Percentiles rank a stretch among this genome's conserved stretches.
phyloP scores from a whole-genome alignment of 2,888 invertebrate genomes.

The Brachyptera risi region DNA sequence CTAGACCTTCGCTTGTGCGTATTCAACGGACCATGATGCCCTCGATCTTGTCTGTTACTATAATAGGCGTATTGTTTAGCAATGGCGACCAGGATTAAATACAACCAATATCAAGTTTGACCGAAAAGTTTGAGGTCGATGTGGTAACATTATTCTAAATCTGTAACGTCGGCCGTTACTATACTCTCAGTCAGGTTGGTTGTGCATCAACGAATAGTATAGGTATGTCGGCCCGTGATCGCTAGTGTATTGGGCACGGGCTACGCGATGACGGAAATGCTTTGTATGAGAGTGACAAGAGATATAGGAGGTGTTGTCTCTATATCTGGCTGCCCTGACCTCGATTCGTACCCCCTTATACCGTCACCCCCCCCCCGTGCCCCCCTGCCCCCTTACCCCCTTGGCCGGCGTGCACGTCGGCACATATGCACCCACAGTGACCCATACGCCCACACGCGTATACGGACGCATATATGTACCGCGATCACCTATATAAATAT shows the following conservation, averaged over 20 bases:
- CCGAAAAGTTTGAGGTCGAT: not conserved
- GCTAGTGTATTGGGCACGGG: no score
- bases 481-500: no score
- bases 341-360: not conserved
- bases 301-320: slow-evolving; percentile 8
- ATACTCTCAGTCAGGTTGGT: no score
- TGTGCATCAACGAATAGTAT: no score
- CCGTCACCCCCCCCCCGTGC: not conserved
- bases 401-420: not conserved
- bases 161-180: no score
- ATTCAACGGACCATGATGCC: no score
- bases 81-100: not conserved
- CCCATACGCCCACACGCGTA: no score
- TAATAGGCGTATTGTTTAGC: not conserved
- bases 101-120: not conserved
- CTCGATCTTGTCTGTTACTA: slow-evolving; percentile 4
- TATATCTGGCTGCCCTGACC: slow-evolving; percentile 16
- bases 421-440: not conserved
- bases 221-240: no score
- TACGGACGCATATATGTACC: no score
- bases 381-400: not conserved
- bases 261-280: slow-evolving; percentile 21
- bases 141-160: not conserved
- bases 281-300: slow-evolving; percentile 1
- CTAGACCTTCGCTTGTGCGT: no score